Conservation (phyloP, 2,888 invertebrate species). For the Eremobia ochroleuca region DNA sequence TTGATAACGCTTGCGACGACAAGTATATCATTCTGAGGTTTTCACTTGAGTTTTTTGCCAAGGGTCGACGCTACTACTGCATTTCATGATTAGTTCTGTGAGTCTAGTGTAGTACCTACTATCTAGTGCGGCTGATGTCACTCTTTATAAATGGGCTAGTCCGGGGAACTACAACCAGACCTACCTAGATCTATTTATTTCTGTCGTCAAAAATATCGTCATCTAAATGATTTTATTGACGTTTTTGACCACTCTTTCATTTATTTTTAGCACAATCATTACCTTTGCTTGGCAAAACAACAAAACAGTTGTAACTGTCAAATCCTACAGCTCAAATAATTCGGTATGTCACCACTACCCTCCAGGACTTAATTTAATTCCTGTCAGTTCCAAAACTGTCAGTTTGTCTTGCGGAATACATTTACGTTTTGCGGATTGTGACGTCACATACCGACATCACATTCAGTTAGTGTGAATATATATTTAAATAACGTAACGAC, state of each 20-base stretch:
- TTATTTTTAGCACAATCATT: neutral
- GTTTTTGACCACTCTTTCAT: neutral
- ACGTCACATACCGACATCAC: slow-evolving; percentile 8
- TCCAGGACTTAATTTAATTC: slow-evolving; percentile 25
- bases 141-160: neutral
- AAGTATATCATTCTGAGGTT: too few species aligned
- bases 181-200: neutral
- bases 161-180: neutral
- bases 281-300: neutral
- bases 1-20: too few species aligned
- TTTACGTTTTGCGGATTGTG: slow-evolving; percentile 32
- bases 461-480: slow-evolving; percentile 1
- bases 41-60: neutral
- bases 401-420: slow-evolving; percentile 14
- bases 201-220: neutral
- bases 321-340: neutral
- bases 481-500: slow-evolving; percentile 11
- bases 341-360: neutral
- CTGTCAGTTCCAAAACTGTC: slow-evolving; percentile 38
- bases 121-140: neutral
- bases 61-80: neutral
- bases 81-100: neutral
- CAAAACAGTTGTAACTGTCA: neutral
- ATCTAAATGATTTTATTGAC: neutral
- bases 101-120: neutral